Conservation (phyloP, 1,140 invertebrate genomes). For the Acyrthosiphon pisum region DNA sequence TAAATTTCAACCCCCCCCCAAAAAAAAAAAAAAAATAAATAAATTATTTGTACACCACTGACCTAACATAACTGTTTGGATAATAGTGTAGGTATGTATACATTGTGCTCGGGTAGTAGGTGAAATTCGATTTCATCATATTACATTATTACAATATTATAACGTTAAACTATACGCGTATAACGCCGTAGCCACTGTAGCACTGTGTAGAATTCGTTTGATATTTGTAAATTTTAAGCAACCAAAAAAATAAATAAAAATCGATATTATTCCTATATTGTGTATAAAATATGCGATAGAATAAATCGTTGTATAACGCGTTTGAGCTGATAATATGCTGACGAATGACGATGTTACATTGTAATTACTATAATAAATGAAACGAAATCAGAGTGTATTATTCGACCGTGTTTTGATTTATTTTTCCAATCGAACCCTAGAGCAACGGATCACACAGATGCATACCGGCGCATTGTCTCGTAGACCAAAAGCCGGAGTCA, state of each 20-base stretch:
- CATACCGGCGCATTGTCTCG: too few species aligned
- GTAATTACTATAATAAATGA: not conserved
- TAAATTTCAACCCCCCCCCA: too few species aligned
- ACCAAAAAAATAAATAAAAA: not conserved
- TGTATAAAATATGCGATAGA: not conserved
- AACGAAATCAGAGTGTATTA: not conserved
- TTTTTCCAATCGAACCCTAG: not conserved
- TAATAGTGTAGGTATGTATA: not conserved
- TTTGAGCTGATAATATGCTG: not conserved
- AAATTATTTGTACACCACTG: too few species aligned
- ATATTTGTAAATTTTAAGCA: not conserved
- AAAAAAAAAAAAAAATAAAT: too few species aligned
- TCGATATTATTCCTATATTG: not conserved
- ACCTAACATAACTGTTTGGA: not conserved
- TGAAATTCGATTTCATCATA: not conserved
- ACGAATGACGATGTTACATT: not conserved
- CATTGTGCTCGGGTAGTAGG: not conserved
- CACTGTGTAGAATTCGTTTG: not conserved
- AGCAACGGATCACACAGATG: not conserved
- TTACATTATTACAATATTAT: not conserved
- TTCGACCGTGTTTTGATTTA: not conserved
- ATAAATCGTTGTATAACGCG: not conserved
- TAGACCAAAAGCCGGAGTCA: too few species aligned
- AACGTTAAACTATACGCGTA: not conserved
- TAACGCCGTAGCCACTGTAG: not conserved